Evolutionary conservation across 2,797 vertebrate species (phyloP).

Genomic region (Paguma larvata): DNA sequence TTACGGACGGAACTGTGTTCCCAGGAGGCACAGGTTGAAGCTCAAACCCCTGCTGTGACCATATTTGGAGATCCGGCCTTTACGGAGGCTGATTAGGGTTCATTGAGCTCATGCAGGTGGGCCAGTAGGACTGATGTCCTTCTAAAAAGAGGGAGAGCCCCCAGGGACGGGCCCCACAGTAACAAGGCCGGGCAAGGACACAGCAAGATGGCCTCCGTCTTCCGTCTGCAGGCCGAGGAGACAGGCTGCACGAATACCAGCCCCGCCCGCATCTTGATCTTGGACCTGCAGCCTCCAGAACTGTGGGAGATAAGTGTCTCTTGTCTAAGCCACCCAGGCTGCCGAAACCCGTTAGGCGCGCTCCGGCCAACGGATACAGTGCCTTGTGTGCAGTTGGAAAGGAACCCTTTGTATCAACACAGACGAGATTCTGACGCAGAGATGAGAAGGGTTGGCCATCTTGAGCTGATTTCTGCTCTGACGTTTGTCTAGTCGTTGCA

Average conservation of each 20-base stretch:
- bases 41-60: too few species aligned
- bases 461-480: accelerated
- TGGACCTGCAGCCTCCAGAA: background rate
- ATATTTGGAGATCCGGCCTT: too few species aligned
- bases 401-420: background rate
- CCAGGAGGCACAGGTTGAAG: too few species aligned
- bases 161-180: too few species aligned
- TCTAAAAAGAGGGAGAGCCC: background rate
- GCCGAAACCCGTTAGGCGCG: accelerated
- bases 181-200: accelerated
- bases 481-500: accelerated
- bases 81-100: background rate
- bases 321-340: too few species aligned
- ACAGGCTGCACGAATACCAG: background rate
- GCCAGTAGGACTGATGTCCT: background rate
- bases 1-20: background rate
- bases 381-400: background rate
- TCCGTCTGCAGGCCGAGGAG: background rate
- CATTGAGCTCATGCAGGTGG: background rate
- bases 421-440: background rate
- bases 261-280: background rate
- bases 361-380: background rate
- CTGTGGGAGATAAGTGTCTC: too few species aligned
- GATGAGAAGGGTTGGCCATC: background rate
- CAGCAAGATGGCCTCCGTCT: accelerated